Evolutionary conservation across 2,888 invertebrate genomes (phyloP), one percentile per base, ranked within the genome.

Genomic region (Galerucella pusilla): DNA sequence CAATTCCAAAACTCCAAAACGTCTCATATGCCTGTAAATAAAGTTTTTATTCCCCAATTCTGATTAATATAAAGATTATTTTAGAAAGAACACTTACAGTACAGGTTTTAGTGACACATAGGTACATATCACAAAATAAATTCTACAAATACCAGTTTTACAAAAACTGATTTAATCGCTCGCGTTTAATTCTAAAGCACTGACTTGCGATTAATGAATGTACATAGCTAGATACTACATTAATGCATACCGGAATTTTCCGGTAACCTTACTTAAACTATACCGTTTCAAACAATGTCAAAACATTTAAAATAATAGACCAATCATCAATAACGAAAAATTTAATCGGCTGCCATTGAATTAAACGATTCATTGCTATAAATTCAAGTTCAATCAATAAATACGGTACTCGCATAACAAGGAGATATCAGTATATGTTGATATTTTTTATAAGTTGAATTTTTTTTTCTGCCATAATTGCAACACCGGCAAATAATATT

Each of bases 371-470:
- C 20, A 61, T 54, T 57, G 52, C 63, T 68, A 68, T 46, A 68
- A 74, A 72, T 74, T 71, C 71, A 74, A 74, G 73, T 73, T 78
- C 67, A 70, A 74, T 68, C 68, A 78, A 70, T 54, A 65, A 20
- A 75, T 77, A 76, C 65, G 35, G 35, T 25, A 9, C n/a, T 9
- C 52, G 42, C 35, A 9, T 54, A 42, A 54, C 67, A 67, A 52
- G n/a, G 14, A 54, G 54, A 66, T 54, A 52, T 9, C 49, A 14
- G 66, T 4, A n/a, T 52, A 52, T 11, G 14, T 52, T n/a, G 6
- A 52, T 52, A 52, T 52, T 20, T 20, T 20, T 52, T 52, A 14
- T 45, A 16, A 45, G 45, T 11, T 49, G 35, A 35, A 35, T 5
- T 35, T 35, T 5, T 35, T 35, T 35, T 5, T 42, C 35, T 35